Conservation (phyloP, 2,888 invertebrate genomes). For the Lepidochitona cinerea region DNA sequence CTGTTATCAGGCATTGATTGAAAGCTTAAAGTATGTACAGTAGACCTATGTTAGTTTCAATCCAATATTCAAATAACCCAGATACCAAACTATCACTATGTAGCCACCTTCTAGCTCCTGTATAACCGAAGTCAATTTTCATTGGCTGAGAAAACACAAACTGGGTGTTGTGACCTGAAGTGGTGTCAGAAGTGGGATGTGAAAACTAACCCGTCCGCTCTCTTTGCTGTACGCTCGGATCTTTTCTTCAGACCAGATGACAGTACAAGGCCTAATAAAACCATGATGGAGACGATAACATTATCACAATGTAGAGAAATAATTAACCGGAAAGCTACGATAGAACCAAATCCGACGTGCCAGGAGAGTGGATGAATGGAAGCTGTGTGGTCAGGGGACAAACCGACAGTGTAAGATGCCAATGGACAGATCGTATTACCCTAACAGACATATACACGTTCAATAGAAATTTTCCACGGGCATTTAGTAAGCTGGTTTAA, state of each 20-base stretch:
- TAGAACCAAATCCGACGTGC: neutral
- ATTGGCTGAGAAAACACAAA: no score
- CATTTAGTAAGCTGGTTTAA: neutral
- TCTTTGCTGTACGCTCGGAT: neutral
- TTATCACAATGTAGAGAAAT: neutral
- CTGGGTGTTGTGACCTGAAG: neutral
- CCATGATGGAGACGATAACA: constrained; percentile 1
- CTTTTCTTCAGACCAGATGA: neutral
- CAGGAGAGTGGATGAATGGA: neutral
- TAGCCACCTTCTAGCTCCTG: no score
- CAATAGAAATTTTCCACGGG: neutral
- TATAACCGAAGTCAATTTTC: no score
- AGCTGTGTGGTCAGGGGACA: neutral
- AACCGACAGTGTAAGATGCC: neutral
- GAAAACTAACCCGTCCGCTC: neutral
- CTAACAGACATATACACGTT: neutral
- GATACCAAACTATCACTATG: no score
- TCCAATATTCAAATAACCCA: no score
- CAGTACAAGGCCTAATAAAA: neutral
- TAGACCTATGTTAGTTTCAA: no score
- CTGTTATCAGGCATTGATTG: no score
- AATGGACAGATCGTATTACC: neutral
- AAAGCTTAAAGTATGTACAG: no score
- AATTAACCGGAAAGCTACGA: constrained; percentile 4
- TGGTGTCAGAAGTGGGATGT: constrained; percentile 7